A percentile compares a stretch with the other conserved stretches of the same genome.
Conservation (phyloP, 2,888 invertebrate genomes). For the Tryphoninae sp. region DNA sequence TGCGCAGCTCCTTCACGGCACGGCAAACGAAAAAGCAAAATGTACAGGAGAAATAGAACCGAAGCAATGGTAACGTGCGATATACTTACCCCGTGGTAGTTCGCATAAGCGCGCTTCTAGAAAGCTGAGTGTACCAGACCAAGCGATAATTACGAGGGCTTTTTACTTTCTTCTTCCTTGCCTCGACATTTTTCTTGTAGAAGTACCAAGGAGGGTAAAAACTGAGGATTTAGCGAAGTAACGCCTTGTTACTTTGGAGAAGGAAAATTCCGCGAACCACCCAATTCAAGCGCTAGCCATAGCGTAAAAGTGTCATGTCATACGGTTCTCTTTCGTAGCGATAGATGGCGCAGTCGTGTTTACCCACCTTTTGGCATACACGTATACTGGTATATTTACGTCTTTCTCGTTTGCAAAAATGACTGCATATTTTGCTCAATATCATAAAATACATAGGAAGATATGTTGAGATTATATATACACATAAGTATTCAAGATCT, state of each 20-base stretch:
- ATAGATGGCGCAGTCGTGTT: neutral
- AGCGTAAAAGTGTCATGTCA: neutral
- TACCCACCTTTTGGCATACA: neutral
- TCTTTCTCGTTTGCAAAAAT: neutral
- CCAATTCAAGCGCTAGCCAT: constrained; percentile 10
- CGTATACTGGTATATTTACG: neutral
- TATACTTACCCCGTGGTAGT: constrained; percentile 11
- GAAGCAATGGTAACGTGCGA: constrained; percentile 26
- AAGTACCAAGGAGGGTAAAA: constrained; percentile 37
- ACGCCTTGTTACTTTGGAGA: constrained; percentile 40
- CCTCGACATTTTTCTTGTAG: constrained; percentile 7
- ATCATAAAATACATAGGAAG: neutral
- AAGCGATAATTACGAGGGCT: constrained; percentile 60
- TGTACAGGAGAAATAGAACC: constrained; percentile 29
- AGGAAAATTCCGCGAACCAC: constrained; percentile 43
- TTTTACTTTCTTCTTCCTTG: constrained; percentile 26
- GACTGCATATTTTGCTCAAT: neutral
- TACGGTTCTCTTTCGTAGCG: neutral
- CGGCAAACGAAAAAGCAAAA: constrained; percentile 36
- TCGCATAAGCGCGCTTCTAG: constrained; percentile 40
- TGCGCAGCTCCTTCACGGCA: constrained; percentile 2
- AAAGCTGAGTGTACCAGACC: constrained; percentile 57
- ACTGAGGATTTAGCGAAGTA: constrained; percentile 49
- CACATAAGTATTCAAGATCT: constrained; percentile 15
- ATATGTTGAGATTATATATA: neutral